Conservation (phyloP, 2,797 vertebrate genomes). For the Micropoecilia bifurca region DNA sequence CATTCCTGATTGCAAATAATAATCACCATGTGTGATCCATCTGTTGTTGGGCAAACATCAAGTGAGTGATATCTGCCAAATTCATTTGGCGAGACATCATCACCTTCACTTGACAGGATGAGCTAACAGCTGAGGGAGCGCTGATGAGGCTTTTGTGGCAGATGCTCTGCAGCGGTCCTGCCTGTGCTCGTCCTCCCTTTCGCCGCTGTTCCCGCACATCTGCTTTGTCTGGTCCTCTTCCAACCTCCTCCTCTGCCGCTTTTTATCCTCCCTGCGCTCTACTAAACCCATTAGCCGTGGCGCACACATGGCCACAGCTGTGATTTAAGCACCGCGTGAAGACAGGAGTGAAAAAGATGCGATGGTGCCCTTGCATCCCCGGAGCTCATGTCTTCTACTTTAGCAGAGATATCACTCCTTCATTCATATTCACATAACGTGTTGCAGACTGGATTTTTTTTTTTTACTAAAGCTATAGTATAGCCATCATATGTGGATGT, state of each 20-base stretch:
- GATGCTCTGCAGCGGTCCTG: constrained; percentile 52
- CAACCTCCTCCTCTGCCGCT: constrained; percentile 51
- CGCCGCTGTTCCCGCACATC: constrained; percentile 63
- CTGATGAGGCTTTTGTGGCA: constrained; percentile 49
- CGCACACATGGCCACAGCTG: constrained; percentile 53
- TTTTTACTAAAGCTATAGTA: not conserved
- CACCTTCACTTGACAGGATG: constrained; percentile 53
- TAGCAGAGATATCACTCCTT: constrained; percentile 37
- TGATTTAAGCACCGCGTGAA: constrained; percentile 50
- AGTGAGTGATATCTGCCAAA: constrained; percentile 65
- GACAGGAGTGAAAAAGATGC: constrained; percentile 27
- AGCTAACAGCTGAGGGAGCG: constrained; percentile 38
- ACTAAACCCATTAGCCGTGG: constrained; percentile 68
- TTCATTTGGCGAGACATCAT: constrained; percentile 58
- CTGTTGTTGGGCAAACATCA: constrained; percentile 73
- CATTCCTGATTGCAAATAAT: constrained; percentile 48
- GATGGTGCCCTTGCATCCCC: constrained; percentile 33
- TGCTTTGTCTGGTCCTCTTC: constrained; percentile 66
- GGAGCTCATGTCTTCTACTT: constrained; percentile 39
- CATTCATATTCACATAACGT: constrained; percentile 31
- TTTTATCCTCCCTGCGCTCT: constrained; percentile 45
- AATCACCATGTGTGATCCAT: constrained; percentile 66
- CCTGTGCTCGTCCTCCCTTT: constrained; percentile 31
- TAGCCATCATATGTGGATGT: not conserved
- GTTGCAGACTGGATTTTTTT: not conserved